Evolutionary conservation across 2,888 invertebrate species (phyloP).

Genomic region (Cepaea hortensis): DNA sequence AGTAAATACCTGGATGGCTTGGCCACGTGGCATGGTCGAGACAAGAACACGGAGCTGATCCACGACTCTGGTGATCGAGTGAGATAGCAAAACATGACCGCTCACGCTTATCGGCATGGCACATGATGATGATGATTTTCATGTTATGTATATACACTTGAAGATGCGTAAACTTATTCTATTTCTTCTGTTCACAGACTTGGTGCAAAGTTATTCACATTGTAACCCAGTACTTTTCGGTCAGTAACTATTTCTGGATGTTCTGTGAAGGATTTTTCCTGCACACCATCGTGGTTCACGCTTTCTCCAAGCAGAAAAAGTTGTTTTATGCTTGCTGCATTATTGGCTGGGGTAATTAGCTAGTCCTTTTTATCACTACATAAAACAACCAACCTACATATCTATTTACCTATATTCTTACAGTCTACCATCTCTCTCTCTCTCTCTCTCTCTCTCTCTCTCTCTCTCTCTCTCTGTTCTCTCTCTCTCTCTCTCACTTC

Average conservation of each 20-base stretch:
- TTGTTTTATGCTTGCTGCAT: constrained; percentile 88
- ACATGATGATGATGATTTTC: not conserved
- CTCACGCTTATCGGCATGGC: not conserved
- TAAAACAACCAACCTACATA: not conserved
- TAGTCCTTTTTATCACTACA: not conserved
- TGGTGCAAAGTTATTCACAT: constrained; percentile 90
- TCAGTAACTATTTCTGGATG: constrained; percentile 98
- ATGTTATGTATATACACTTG: not conserved
- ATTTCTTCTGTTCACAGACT: constrained; percentile 77
- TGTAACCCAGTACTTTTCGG: constrained; percentile 89
- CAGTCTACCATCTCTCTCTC: not conserved
- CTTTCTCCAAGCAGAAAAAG: constrained; percentile 91
- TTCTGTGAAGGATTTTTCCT: constrained; percentile 79
- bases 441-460: too few relatives aligned
- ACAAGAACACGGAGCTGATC: too few relatives aligned
- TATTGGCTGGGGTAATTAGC: constrained; percentile 84
- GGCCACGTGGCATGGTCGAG: too few relatives aligned
- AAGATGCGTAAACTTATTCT: not conserved
- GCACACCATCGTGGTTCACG: constrained; percentile 92
- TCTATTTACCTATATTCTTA: not conserved
- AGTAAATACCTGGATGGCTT: too few relatives aligned
- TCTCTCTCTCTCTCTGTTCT: too few relatives aligned
- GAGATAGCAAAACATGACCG: not conserved
- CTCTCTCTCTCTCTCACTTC: too few relatives aligned
- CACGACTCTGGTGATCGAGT: too few relatives aligned